Conservation (phyloP, 2,113 vertebrate species). For the Blennius ocellaris region DNA sequence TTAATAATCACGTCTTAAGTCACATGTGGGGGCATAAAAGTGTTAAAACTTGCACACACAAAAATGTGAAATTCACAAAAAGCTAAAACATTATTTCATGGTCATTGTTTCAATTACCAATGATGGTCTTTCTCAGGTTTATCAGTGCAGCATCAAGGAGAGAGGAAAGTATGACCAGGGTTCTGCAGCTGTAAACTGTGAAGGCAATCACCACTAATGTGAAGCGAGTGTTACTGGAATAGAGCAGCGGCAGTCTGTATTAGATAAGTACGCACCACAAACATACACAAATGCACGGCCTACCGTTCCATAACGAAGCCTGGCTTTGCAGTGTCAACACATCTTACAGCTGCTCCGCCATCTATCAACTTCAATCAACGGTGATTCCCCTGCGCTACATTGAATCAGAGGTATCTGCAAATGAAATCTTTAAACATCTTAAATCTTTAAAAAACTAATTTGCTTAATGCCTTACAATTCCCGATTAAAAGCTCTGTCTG, state of each 20-base stretch:
- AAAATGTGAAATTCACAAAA: not conserved
- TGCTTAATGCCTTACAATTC: conserved; percentile 90
- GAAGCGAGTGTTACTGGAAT: conserved; percentile 9
- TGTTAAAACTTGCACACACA: not conserved
- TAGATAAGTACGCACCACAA: not conserved
- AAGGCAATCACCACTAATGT: not conserved
- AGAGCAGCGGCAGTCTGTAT: conserved; percentile 2
- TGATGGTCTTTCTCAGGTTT: not conserved
- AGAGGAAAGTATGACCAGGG: not conserved
- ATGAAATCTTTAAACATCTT: conserved; percentile 84
- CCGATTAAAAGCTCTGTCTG: conserved; percentile 93
- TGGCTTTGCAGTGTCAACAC: conserved; percentile 54
- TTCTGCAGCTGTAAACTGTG: not conserved
- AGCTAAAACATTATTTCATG: too few species aligned
- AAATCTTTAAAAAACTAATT: conserved; percentile 90
- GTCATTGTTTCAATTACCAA: too few species aligned
- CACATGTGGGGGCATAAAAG: not conserved
- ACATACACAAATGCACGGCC: conserved; percentile 17
- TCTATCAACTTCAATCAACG: conserved; percentile 74
- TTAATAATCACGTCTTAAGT: not conserved
- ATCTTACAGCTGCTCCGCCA: conserved; percentile 58
- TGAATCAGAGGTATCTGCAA: conserved; percentile 79
- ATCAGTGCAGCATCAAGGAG: not conserved
- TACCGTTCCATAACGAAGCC: conserved; percentile 42
- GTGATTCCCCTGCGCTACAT: conserved; percentile 65